These are phyloP conservation scores for Pelosia muscerda DNA, from an alignment of 2,888 invertebrate genomes.

Conservation along the genomic window DNA sequence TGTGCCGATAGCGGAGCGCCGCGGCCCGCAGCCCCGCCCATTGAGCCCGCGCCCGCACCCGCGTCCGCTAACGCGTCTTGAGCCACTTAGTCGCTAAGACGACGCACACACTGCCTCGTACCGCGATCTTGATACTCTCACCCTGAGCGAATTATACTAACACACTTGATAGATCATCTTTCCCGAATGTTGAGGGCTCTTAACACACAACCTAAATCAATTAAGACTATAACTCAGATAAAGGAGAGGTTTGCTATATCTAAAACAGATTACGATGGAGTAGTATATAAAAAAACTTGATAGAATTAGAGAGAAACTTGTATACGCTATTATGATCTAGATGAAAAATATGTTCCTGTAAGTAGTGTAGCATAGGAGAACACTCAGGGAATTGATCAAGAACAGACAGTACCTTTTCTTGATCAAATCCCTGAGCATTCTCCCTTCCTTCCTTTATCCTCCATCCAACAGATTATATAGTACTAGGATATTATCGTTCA, in stretches of 20 bases:
- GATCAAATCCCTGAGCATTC: too few species aligned
- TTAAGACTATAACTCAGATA: too few species aligned
- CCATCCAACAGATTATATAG: too few species aligned
- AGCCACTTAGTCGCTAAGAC: slow-evolving; percentile 86
- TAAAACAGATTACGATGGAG: too few species aligned
- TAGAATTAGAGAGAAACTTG: background rate
- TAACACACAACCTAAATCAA: too few species aligned
- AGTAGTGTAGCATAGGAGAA: background rate
- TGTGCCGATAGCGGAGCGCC: slow-evolving; percentile 86
- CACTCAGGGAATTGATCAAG: background rate
- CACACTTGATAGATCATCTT: background rate
- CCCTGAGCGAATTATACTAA: background rate
- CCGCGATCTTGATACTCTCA: slow-evolving; percentile 18
- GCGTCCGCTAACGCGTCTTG: slow-evolving; percentile 85
- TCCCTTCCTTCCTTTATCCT: too few species aligned
- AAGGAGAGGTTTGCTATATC: too few species aligned
- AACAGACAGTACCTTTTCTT: too few species aligned
- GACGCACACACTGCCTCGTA: slow-evolving; percentile 71
- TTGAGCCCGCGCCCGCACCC: slow-evolving; percentile 63
- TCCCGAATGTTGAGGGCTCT: too few species aligned
- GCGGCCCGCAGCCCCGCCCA: slow-evolving; percentile 77
- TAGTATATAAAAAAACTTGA: too few species aligned
- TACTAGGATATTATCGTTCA: too few species aligned
- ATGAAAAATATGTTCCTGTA: background rate
- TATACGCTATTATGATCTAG: background rate